Evolutionary conservation across 2,888 invertebrate genomes (phyloP).

Genomic region (Pycnomerus fuliginosus): DNA sequence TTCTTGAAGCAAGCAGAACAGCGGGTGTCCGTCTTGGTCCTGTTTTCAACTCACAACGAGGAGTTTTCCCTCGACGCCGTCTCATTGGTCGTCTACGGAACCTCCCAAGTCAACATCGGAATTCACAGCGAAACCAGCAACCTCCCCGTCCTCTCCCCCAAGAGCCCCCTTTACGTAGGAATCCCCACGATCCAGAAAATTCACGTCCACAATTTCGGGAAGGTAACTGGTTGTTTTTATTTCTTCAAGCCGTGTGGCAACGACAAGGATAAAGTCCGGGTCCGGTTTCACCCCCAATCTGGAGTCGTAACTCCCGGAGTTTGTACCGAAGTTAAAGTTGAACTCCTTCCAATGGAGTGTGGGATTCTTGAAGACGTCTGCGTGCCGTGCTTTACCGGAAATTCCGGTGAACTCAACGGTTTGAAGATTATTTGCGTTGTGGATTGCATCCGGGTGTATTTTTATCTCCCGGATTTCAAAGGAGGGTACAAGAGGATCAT

Average conservation of each 20-base stretch:
- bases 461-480: constrained; percentile 43
- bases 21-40: constrained; percentile 34
- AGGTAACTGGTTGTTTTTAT: constrained; percentile 37
- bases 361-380: constrained; percentile 48
- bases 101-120: constrained; percentile 34
- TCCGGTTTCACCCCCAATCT: constrained; percentile 40
- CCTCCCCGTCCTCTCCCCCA: constrained; percentile 41
- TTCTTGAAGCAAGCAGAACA: too few relatives aligned
- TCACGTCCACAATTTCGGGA: constrained; percentile 43
- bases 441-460: constrained; percentile 44
- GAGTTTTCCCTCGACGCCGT: constrained; percentile 25
- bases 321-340: constrained; percentile 35
- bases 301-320: constrained; percentile 38
- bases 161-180: constrained; percentile 42
- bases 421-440: constrained; percentile 46
- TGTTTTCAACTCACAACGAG: constrained; percentile 25
- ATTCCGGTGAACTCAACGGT: constrained; percentile 34
- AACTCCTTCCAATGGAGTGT: constrained; percentile 38
- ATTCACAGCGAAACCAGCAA: constrained; percentile 36
- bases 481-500: constrained; percentile 30
- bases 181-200: constrained; percentile 35
- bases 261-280: constrained; percentile 38
- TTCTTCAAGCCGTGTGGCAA: constrained; percentile 40
- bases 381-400: constrained; percentile 49
- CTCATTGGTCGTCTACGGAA: constrained; percentile 40